Evolutionary conservation across 2,888 invertebrate species (phyloP).

Genomic region (Drosophila meridionalis): DNA sequence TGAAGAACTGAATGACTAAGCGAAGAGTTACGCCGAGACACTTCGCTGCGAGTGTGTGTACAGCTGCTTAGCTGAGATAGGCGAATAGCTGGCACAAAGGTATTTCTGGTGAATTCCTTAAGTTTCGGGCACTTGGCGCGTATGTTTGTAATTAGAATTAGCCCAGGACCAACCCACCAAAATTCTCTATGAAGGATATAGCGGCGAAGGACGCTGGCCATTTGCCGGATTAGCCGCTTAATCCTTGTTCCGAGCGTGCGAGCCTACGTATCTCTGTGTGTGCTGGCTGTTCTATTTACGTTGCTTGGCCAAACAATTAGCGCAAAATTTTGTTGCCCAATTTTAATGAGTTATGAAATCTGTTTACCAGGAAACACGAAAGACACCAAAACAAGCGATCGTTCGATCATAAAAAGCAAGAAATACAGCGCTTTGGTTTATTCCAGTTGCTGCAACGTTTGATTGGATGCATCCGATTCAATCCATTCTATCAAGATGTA

Average conservation of each 20-base stretch:
- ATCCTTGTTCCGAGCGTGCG: conserved; percentile 49
- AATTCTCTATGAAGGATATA: conserved; percentile 17
- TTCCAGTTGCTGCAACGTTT: neutral
- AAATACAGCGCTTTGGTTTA: neutral
- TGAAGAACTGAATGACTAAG: conserved; percentile 22
- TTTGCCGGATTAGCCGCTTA: conserved; percentile 65
- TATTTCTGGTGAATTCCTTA: conserved; percentile 39
- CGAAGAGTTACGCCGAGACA: neutral
- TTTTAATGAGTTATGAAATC: conserved; percentile 40
- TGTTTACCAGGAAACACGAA: conserved; percentile 21
- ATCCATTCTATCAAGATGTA: neutral
- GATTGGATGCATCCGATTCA: neutral
- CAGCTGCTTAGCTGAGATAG: conserved; percentile 29
- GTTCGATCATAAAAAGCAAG: conserved; percentile 49
- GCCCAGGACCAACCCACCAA: conserved; percentile 66
- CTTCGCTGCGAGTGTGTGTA: neutral
- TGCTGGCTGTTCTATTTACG: conserved; percentile 42
- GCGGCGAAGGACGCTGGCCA: conserved; percentile 24
- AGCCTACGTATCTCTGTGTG: conserved; percentile 44
- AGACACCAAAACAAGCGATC: neutral
- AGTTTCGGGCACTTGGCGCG: conserved; percentile 34
- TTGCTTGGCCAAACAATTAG: conserved; percentile 50
- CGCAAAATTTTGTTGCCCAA: conserved; percentile 37
- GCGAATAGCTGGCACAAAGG: neutral
- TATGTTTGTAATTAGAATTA: conserved; percentile 75